These are phyloP conservation scores for Parnassius apollo DNA, from an alignment of 2,888 invertebrate species.

Conservation along the genomic window DNA sequence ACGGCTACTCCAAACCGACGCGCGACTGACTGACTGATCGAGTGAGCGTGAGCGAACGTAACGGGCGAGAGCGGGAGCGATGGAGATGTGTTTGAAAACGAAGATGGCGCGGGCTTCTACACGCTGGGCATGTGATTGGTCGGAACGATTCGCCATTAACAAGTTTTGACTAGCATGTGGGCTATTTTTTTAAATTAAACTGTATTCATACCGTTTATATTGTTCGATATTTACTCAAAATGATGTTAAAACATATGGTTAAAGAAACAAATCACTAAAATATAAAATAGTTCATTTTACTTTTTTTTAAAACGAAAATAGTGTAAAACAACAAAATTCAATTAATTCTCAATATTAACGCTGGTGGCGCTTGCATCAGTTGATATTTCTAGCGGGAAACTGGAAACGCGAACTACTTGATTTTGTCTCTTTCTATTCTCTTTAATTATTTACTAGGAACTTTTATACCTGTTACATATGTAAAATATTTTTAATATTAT, in stretches of 20 bases:
- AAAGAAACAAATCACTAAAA: background rate
- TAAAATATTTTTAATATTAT: too few species aligned
- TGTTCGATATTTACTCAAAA: slow-evolving; percentile 34
- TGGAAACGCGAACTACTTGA: slow-evolving; percentile 38
- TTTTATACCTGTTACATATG: too few species aligned
- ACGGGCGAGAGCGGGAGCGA: slow-evolving; percentile 66
- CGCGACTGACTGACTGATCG: slow-evolving; percentile 87
- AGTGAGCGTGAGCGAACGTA: slow-evolving; percentile 42
- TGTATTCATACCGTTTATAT: background rate
- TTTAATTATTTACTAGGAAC: too few species aligned
- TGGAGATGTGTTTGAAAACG: slow-evolving; percentile 88
- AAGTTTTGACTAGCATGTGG: slow-evolving; percentile 66
- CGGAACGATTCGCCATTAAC: slow-evolving; percentile 60
- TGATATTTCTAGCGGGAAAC: slow-evolving; percentile 55
- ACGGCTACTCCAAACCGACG: slow-evolving; percentile 82
- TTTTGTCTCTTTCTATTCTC: too few species aligned
- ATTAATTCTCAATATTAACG: slow-evolving; percentile 48
- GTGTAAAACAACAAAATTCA: slow-evolving; percentile 12
- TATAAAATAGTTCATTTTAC: background rate
- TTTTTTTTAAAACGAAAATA: slow-evolving; percentile 14
- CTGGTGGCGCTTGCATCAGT: slow-evolving; percentile 40
- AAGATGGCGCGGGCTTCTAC: slow-evolving; percentile 87
- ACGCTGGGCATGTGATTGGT: slow-evolving; percentile 65
- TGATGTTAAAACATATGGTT: slow-evolving; percentile 25
- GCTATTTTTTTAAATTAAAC: slow-evolving; percentile 31